Evolutionary conservation across 2,113 vertebrate species (phyloP).

Genomic region (Laticauda colubrina): DNA sequence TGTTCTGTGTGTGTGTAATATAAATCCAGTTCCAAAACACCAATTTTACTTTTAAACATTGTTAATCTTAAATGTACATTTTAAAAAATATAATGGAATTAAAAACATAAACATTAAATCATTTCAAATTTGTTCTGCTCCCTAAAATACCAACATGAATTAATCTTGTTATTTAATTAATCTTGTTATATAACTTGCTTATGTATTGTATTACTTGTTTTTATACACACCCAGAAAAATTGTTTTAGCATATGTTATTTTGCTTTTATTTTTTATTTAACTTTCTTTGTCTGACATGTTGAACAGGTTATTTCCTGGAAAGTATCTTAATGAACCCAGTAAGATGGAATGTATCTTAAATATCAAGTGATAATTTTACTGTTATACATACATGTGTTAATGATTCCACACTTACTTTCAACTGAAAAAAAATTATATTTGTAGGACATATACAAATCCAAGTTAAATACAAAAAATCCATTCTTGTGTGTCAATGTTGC

Average conservation of each 20-base stretch:
- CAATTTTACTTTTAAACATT: too few species aligned
- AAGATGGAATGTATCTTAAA: neutral
- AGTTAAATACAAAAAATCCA: neutral
- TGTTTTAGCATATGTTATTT: neutral
- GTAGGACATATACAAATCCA: neutral
- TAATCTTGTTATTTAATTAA: neutral
- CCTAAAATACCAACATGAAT: neutral
- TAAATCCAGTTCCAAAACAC: too few species aligned
- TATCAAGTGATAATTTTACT: neutral
- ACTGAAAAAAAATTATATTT: neutral
- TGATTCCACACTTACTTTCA: neutral
- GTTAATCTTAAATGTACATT: neutral
- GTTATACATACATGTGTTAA: neutral
- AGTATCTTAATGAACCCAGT: neutral
- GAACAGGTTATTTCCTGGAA: neutral
- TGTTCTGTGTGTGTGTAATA: too few species aligned
- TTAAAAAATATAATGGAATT: neutral
- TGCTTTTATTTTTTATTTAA: neutral
- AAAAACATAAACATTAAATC: neutral
- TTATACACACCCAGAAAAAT: neutral
- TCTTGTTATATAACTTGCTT: neutral
- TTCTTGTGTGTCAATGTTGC: fast-evolving
- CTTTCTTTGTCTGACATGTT: neutral
- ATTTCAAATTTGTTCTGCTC: neutral
- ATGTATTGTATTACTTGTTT: neutral